Percentiles rank a stretch among this genome's conserved stretches.
Conservation (phyloP, 2,797 vertebrate species). For the Falco cherrug region DNA sequence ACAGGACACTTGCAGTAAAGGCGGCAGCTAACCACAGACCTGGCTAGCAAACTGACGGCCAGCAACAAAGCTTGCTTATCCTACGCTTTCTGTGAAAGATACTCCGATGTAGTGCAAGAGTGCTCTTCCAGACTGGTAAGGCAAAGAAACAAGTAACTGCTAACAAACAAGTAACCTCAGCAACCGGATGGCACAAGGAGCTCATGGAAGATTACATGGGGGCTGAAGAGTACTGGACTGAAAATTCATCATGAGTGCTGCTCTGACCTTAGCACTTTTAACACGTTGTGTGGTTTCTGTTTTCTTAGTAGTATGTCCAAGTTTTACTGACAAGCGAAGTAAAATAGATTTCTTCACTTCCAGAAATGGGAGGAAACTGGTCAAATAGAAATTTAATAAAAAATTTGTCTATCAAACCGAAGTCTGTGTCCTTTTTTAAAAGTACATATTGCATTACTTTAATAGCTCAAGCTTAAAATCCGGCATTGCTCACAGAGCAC, state of each 20-base stretch:
- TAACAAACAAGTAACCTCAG: neutral
- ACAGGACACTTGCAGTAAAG: conserved; percentile 60
- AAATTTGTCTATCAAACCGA: neutral
- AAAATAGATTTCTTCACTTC: neutral
- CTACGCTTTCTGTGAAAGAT: rapidly evolving
- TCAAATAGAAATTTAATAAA: conserved; percentile 15
- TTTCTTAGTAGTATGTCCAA: neutral
- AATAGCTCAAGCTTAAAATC: neutral
- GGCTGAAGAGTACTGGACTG: neutral
- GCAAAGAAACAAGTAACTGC: neutral
- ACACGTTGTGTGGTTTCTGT: rapidly evolving
- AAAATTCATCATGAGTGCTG: neutral
- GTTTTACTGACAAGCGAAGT: neutral
- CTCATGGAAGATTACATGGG: rapidly evolving
- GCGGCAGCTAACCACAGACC: neutral
- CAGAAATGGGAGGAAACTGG: neutral
- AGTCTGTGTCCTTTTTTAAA: neutral
- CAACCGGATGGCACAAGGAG: neutral
- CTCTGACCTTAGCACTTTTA: neutral
- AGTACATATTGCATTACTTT: neutral
- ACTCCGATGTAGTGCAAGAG: rapidly evolving
- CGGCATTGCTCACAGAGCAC: neutral
- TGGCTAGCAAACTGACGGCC: neutral
- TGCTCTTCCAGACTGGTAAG: neutral
- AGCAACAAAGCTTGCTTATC: rapidly evolving